Base-by-base conservation (phyloP, 2,797 vertebrate species). In the Xerus rutilus region DNA sequence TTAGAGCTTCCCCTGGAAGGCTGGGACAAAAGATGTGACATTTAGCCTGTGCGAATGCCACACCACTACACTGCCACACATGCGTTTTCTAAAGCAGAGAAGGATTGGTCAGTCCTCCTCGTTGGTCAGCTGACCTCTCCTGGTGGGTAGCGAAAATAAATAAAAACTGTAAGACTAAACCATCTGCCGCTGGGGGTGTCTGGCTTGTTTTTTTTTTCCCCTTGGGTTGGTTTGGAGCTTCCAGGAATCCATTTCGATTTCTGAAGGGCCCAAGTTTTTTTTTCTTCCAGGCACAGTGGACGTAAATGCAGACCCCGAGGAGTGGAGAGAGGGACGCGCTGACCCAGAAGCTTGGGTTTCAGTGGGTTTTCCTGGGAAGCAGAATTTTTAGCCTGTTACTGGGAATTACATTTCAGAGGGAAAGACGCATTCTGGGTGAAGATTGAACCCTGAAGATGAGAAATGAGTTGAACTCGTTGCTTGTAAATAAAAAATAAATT, bases 81-180 rank as follows among this genome's bases (percentile, higher is more conserved):
- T 94, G 65, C 96, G 72, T 92, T 96, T 98, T 95, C 91, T 96
- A 86, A 97, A 94, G 97, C 89, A 97, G 91, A 97, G 92, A 91
- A 82, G 84, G 86, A 74, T 67, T 83, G 96, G 92, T 89, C 45
- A 86, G 59, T 47, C 3, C 4, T 70, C 35, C 4, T 30, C 47
- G 72, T 39, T 89, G 93, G 94, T 93, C 74, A 81, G 89, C 78
- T 95, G 91, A 95, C 94, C 65, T 96, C 62, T 95, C 74, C 96
- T 96, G 95, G 87, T 76, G 81, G 65, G 87, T 89, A 93, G 95
- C 89, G 93, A 95, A 96, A 97, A 97, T 90, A 97, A 97, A 97
- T 96, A 91, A 95, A 97, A 96, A 95, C 82, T 52, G 59, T 81
- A 95, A 96, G 96, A 94, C 94, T 93, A 97, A 96, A 95, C 96